Base-by-base conservation (phyloP, 2,888 invertebrate genomes). In the Drosophila picticornis region DNA sequence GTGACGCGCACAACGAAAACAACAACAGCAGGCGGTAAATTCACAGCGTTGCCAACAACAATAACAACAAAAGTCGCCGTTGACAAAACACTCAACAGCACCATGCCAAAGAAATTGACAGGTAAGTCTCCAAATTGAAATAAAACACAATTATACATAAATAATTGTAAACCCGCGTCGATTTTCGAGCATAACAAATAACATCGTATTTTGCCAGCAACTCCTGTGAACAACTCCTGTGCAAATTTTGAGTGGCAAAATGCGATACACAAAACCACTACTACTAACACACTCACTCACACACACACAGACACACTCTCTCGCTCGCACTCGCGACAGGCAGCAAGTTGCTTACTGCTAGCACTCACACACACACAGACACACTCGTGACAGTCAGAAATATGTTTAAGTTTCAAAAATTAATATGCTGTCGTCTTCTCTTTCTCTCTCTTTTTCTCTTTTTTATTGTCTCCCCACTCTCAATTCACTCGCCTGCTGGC, bases 101-200 rank as follows among this genome's bases (percentile, higher is more conserved):
- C 67, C 61, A 87, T 87, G 87, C 87, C 87, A 88, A 87, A 87
- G 89, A 87, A 88, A 78, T 38, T 83, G 56, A 61, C 72, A 32
- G 72, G 87, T 87, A 76, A 88, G 90, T 87, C 60, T 72, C 75
- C 58, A 74, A 38, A 38, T 7, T 4, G n/a, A 4, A 16, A 27
- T 9, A 22, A 27, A 10, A 19, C 25, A 53, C n/a, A 43, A 36
- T 40, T n/a, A 46, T 25, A 36, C 32, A 36, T 31, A 19, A n/a
- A 38, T 16, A 19, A 25, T 4, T 16, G 16, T 22, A 11, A 22
- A 22, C 3, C 16, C 16, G 16, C 22, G 16, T 46, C 46, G 25
- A 16, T 46, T 16, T 46, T 46, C 16, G 46, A 25, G 46, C 46
- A 16, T 25, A 46, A 16, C 46, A 16, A 46, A 16, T 25, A 4